Evolutionary conservation across 2,888 invertebrate species (phyloP).

Genomic region (Drosophila phalerata): DNA sequence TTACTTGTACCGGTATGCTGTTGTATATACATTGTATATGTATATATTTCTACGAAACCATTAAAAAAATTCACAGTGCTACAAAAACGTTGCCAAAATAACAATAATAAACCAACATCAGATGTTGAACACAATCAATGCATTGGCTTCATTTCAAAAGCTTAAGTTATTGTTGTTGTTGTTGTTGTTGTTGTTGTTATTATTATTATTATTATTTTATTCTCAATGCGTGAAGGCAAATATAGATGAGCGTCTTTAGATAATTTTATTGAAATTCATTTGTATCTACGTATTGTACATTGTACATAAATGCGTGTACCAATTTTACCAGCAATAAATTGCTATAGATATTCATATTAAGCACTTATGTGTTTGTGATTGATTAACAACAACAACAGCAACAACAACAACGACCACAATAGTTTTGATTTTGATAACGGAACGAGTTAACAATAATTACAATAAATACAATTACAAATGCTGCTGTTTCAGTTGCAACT

Average conservation of each 20-base stretch:
- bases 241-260: neutral
- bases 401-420: slow-evolving; percentile 11
- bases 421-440: slow-evolving; percentile 22
- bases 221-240: neutral
- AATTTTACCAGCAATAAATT: neutral
- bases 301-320: neutral
- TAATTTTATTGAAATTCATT: neutral
- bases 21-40: neutral
- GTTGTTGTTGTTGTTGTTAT: slow-evolving; percentile 6
- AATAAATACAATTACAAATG: slow-evolving; percentile 3
- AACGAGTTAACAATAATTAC: slow-evolving; percentile 2
- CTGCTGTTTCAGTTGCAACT: slow-evolving; percentile 17
- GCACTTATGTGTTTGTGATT: neutral
- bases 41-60: neutral
- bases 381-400: slow-evolving; percentile 11
- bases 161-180: neutral
- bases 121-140: neutral
- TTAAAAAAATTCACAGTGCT: neutral
- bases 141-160: neutral
- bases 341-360: neutral
- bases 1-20: neutral
- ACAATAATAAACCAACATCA: neutral
- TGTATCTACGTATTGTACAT: neutral
- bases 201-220: too few relatives aligned
- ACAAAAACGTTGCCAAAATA: neutral